Evolutionary conservation across 2,888 invertebrate genomes (phyloP).

Genomic region (Nowickia ferox): DNA sequence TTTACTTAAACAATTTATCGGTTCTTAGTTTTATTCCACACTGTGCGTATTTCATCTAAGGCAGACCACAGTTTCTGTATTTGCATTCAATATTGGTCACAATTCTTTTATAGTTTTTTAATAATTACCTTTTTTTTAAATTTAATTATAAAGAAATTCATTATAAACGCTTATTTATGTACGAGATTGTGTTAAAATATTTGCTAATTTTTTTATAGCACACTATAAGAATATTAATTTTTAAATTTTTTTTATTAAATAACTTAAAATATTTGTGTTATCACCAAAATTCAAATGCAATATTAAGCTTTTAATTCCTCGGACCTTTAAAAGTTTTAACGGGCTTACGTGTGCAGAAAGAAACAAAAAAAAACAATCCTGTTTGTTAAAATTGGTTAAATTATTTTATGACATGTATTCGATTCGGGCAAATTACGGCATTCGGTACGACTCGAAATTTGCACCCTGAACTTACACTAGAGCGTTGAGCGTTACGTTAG

Average conservation of each 20-base stretch:
- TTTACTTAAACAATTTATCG: neutral
- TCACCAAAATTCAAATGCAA: neutral
- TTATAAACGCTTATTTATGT: neutral
- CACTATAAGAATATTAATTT: conserved; percentile 33
- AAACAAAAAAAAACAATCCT: too few relatives aligned
- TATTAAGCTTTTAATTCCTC: neutral
- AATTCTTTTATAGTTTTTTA: conserved; percentile 46
- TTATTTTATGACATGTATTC: too few relatives aligned
- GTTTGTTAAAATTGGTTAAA: too few relatives aligned
- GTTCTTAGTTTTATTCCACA: neutral
- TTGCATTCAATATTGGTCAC: neutral
- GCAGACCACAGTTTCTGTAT: neutral
- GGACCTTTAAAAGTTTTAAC: too few relatives aligned
- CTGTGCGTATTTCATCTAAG: neutral
- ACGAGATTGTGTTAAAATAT: neutral
- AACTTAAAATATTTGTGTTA: too few relatives aligned
- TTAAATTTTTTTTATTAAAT: neutral
- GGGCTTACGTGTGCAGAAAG: too few relatives aligned
- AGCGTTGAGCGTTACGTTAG: too few relatives aligned
- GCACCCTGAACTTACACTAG: too few relatives aligned
- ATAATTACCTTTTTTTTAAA: conserved; percentile 30
- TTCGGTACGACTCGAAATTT: too few relatives aligned
- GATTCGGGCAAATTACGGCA: too few relatives aligned
- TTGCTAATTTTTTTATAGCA: conserved; percentile 1
- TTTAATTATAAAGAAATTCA: conserved; percentile 12